Conservation (phyloP, 2,797 vertebrate genomes). For the Ctenochaetus hawaiiensis region DNA sequence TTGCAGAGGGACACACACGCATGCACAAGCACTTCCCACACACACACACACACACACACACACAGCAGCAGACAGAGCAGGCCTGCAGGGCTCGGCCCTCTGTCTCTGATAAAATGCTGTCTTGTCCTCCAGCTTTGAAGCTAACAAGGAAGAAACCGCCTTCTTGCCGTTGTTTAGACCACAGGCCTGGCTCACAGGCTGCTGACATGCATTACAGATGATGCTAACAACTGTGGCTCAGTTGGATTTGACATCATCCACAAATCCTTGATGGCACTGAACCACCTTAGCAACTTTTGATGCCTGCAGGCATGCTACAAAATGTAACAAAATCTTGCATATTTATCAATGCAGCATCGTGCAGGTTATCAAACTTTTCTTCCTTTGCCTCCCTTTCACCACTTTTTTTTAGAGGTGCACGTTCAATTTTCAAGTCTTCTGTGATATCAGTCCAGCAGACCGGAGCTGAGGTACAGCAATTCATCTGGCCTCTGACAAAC, state of each 20-base stretch:
- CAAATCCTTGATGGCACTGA: slow-evolving; percentile 44
- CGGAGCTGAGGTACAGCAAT: slow-evolving; percentile 5
- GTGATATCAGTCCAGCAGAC: slow-evolving; percentile 18
- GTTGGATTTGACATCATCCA: slow-evolving; percentile 33
- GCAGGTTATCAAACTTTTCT: not conserved
- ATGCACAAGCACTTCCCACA: slow-evolving; percentile 3
- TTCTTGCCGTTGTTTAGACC: slow-evolving; percentile 38
- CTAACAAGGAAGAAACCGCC: slow-evolving; percentile 33
- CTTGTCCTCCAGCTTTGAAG: slow-evolving; percentile 20
- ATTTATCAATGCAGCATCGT: slow-evolving; percentile 1
- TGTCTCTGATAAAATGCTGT: slow-evolving; percentile 34
- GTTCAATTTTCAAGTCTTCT: slow-evolving; percentile 7
- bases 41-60: slow-evolving; percentile 9
- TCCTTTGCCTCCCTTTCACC: not conserved
- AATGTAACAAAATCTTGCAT: slow-evolving; percentile 1
- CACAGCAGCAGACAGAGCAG: slow-evolving; percentile 11
- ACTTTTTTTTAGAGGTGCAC: not conserved
- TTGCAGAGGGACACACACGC: slow-evolving; percentile 26
- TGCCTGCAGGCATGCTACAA: slow-evolving; percentile 3
- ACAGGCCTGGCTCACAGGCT: slow-evolving; percentile 43
- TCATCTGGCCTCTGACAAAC: slow-evolving; percentile 41
- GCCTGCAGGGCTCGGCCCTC: slow-evolving; percentile 15
- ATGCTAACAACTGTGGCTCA: slow-evolving; percentile 58
- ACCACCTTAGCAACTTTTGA: slow-evolving; percentile 24
- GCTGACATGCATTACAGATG: slow-evolving; percentile 47